Evolutionary conservation across 2,113 vertebrate species (phyloP).

Genomic region (Hippocampus abdominalis): DNA sequence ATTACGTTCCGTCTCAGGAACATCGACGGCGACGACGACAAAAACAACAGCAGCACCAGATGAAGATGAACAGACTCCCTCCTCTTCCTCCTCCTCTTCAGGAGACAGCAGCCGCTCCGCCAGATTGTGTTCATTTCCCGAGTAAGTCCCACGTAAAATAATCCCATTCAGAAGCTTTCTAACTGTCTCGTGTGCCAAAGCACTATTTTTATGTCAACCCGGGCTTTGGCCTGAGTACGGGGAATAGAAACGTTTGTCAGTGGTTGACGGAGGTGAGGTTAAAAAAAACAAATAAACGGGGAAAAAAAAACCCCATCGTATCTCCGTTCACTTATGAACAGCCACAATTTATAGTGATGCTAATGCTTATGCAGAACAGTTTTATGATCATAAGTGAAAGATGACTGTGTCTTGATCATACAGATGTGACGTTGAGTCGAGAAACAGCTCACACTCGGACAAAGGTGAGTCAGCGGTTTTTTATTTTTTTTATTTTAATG

Average conservation of each 20-base stretch:
- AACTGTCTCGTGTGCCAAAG: too few species aligned
- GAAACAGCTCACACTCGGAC: not conserved
- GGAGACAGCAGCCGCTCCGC: slow-evolving; percentile 5
- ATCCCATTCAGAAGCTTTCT: too few species aligned
- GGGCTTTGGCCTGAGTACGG: too few species aligned
- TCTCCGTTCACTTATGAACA: too few species aligned
- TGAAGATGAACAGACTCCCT: not conserved
- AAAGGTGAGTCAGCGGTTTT: slow-evolving; percentile 32
- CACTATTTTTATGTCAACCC: too few species aligned
- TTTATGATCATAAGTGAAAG: not conserved
- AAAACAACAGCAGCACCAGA: not conserved
- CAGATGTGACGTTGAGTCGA: slow-evolving; percentile 20
- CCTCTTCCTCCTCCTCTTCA: slow-evolving; percentile 31
- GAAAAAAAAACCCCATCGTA: not conserved
- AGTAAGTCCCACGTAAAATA: slow-evolving; percentile 32
- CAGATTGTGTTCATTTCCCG: slow-evolving; percentile 13
- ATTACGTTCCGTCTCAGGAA: slow-evolving; percentile 18
- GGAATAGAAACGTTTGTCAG: too few species aligned
- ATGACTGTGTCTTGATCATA: slow-evolving; percentile 1
- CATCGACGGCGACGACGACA: not conserved
- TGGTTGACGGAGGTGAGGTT: too few species aligned
- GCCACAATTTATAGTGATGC: not conserved
- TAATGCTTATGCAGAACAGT: not conserved
- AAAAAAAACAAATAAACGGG: too few species aligned
- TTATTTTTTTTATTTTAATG: not conserved